These are phyloP conservation scores for Vulpes ferrilata DNA, from an alignment of 2,113 vertebrate genomes.

Conservation along the genomic window DNA sequence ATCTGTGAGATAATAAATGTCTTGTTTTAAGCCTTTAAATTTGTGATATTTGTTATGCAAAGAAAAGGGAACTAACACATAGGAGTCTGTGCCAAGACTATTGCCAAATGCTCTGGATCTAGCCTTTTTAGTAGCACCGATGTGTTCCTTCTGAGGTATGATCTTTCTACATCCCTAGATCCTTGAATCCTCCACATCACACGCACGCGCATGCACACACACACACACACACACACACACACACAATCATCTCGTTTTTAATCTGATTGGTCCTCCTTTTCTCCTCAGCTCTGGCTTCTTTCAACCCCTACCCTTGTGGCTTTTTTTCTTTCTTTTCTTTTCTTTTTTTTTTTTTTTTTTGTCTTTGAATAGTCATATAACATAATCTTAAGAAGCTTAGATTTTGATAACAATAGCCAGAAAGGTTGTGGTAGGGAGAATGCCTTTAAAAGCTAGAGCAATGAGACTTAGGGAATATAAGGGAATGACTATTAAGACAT, in stretches of 20 bases:
- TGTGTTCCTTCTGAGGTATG: background rate
- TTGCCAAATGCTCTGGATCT: background rate
- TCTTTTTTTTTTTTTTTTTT: no score
- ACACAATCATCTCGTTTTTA: background rate
- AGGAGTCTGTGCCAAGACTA: background rate
- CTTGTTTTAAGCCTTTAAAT: background rate
- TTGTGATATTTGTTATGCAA: background rate
- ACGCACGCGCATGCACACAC: no score
- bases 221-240: background rate
- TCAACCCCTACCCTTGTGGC: background rate
- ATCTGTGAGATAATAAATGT: background rate
- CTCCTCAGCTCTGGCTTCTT: background rate
- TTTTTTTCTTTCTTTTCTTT: background rate
- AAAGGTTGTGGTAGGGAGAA: background rate
- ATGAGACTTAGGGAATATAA: background rate
- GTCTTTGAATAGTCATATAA: background rate
- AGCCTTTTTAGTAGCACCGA: background rate
- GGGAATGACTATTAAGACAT: background rate
- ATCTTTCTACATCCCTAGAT: background rate
- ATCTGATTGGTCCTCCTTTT: background rate
- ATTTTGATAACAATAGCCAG: constrained; percentile 3
- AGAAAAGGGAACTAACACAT: background rate
- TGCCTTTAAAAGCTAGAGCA: background rate
- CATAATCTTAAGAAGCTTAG: background rate
- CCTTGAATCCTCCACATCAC: background rate